These are phyloP conservation scores for Chymomyza fuscimana DNA, from an alignment of 2,888 invertebrate genomes.

Conservation along the genomic window DNA sequence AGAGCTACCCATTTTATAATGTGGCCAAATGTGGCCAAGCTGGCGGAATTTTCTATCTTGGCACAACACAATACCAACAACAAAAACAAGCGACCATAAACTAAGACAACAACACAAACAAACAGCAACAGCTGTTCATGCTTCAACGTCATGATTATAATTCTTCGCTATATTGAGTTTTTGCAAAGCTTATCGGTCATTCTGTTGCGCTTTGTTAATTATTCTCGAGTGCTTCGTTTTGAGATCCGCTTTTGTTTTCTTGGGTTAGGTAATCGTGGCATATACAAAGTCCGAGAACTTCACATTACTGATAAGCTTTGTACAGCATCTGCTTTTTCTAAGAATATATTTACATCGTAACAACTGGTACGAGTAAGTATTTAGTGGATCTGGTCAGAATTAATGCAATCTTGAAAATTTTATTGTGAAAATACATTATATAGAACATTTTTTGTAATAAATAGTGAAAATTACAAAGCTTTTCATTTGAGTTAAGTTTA, in stretches of 20 bases:
- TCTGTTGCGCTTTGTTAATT: not conserved
- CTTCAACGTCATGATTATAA: not conserved
- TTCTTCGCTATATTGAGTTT: not conserved
- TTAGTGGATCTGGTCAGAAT: not conserved
- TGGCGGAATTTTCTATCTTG: not conserved
- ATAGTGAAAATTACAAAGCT: too few species aligned
- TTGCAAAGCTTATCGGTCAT: not conserved
- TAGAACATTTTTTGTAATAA: too few species aligned
- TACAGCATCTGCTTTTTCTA: not conserved
- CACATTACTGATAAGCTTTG: not conserved
- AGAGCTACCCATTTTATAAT: not conserved
- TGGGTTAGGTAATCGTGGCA: not conserved
- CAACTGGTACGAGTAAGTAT: not conserved
- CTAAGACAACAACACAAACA: not conserved
- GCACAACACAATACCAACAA: not conserved
- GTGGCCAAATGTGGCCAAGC: not conserved
- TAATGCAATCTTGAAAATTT: not conserved
- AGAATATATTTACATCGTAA: not conserved
- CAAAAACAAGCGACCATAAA: not conserved
- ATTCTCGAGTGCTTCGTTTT: not conserved
- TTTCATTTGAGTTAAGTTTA: too few species aligned
- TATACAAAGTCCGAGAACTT: not conserved
- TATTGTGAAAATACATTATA: too few species aligned
- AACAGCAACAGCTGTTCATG: constrained; percentile 1
- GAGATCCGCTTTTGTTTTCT: not conserved